phyloP scores from a whole-genome alignment of 2,797 vertebrate species.

The Anguilla megastoma region DNA sequence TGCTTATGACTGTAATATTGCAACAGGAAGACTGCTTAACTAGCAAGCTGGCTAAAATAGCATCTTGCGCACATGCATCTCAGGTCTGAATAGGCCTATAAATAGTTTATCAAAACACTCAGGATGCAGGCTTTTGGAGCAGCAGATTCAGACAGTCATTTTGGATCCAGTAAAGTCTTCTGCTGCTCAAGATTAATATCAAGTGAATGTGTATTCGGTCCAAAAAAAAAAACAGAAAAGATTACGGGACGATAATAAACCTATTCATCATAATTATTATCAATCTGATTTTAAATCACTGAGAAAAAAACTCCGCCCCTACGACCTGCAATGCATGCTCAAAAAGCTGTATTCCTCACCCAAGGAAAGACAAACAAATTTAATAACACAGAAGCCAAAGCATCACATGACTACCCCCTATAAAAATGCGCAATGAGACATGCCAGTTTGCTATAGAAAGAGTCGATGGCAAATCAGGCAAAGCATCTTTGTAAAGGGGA shows the following conservation, averaged over 20 bases:
- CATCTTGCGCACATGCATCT: not conserved
- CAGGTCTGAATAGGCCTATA: not conserved
- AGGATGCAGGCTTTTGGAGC: not conserved
- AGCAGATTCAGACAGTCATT: not conserved
- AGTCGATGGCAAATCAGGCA: not conserved
- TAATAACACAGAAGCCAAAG: not conserved
- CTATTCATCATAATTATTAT: not conserved
- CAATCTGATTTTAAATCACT: not conserved
- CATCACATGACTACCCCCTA: not conserved
- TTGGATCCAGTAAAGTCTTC: not conserved
- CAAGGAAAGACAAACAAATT: not conserved
- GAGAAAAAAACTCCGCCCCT: not conserved
- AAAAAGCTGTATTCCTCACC: not conserved
- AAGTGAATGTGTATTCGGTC: not conserved
- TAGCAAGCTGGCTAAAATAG: not conserved
- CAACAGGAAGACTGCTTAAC: not conserved
- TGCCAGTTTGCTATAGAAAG: not conserved
- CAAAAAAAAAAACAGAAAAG: not conserved
- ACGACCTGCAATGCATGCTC: not conserved
- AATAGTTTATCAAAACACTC: not conserved
- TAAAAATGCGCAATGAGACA: conserved; percentile 3
- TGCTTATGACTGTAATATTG: no score
- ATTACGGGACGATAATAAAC: not conserved
- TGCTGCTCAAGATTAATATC: not conserved
- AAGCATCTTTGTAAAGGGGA: not conserved